Conservation (phyloP, 1,140 invertebrate species). For the Bombus breviceps region DNA sequence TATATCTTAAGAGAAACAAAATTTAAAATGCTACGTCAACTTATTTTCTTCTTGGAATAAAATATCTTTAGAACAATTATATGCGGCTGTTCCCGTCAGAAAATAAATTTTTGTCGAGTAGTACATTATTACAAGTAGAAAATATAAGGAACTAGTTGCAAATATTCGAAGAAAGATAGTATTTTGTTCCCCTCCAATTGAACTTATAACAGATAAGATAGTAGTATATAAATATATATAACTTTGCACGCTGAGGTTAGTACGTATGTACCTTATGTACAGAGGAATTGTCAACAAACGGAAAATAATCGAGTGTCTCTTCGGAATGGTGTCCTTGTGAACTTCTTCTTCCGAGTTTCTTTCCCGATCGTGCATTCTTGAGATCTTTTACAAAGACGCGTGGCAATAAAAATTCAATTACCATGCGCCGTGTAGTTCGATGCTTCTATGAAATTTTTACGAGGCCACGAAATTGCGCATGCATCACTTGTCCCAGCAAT, state of each 20-base stretch:
- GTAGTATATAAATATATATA: neutral
- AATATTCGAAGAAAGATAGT: neutral
- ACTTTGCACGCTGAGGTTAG: neutral
- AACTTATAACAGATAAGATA: neutral
- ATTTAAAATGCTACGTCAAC: too few relatives aligned
- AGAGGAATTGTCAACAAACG: neutral
- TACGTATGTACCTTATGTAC: neutral
- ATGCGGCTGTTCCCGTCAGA: too few relatives aligned
- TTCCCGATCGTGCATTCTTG: neutral
- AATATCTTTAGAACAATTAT: too few relatives aligned
- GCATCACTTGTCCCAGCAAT: neutral
- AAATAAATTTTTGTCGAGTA: neutral
- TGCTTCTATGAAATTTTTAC: conserved; percentile 32
- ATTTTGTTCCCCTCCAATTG: neutral
- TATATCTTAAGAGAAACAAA: too few relatives aligned
- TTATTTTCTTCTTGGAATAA: too few relatives aligned
- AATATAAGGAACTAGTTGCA: neutral
- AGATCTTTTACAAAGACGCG: neutral
- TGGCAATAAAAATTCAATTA: conserved; percentile 29
- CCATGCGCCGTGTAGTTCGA: neutral
- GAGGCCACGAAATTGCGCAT: neutral
- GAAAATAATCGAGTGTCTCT: neutral
- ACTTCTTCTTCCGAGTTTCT: neutral
- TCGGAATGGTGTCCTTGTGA: neutral
- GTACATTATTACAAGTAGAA: neutral